Percentiles rank a stretch among this genome's conserved stretches.
These are phyloP conservation scores for Ploceus nigricollis DNA, from an alignment of 2,113 vertebrate genomes.

Conservation along the genomic window DNA sequence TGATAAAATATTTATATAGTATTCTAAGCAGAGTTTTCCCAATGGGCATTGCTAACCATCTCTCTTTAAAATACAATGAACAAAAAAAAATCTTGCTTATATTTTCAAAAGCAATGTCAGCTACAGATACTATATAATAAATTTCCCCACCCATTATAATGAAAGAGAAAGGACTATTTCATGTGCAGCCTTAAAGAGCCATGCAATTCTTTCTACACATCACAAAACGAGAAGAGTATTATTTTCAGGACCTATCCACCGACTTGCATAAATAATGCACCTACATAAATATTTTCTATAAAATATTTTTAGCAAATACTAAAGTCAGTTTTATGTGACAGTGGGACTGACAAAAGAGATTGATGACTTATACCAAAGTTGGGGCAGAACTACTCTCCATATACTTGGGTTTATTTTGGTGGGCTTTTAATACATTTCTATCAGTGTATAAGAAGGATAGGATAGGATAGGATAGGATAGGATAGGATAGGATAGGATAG, in stretches of 20 bases:
- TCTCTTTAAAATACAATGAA: background rate
- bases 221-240: background rate
- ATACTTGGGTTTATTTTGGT: background rate
- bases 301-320: background rate
- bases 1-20: conserved; percentile 1
- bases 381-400: background rate
- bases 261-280: background rate
- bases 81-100: background rate
- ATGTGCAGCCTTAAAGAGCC: background rate
- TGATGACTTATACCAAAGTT: background rate
- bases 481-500: background rate
- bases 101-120: background rate
- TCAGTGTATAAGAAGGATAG: background rate
- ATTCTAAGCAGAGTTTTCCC: background rate
- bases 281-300: background rate
- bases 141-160: background rate
- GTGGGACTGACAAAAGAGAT: background rate
- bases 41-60: background rate
- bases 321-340: background rate
- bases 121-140: background rate
- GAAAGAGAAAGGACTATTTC: background rate
- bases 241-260: background rate
- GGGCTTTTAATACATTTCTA: background rate
- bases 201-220: background rate
- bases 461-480: background rate